phyloP scores from a whole-genome alignment of 2,113 vertebrate genomes.

The Xerus inauris region DNA sequence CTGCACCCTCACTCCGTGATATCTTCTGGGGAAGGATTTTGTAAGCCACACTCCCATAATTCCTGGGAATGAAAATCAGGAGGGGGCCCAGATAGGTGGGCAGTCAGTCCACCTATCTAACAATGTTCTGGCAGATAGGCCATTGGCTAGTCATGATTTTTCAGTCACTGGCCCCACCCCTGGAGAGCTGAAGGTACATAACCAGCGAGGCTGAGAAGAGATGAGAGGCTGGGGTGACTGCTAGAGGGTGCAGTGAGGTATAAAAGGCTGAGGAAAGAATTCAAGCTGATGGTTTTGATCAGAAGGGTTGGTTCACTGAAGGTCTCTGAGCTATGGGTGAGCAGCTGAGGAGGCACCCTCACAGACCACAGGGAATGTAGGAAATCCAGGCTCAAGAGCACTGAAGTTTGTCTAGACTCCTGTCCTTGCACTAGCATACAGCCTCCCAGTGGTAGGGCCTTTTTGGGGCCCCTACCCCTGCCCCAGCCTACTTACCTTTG shows the following conservation, averaged over 20 bases:
- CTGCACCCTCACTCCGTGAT: not conserved
- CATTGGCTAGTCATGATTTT: not conserved
- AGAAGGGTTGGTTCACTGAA: not conserved
- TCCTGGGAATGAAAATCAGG: not conserved
- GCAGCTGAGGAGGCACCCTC: not conserved
- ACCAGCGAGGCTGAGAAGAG: not conserved
- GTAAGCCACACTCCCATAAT: not conserved
- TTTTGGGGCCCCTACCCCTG: rapidly evolving
- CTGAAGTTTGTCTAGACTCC: not conserved
- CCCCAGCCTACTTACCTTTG: constrained; percentile 77
- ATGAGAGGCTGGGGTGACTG: not conserved
- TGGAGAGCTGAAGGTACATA: not conserved
- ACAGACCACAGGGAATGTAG: not conserved
- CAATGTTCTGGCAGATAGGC: not conserved
- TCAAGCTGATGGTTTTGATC: not conserved
- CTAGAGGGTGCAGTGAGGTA: not conserved
- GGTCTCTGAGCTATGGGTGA: not conserved
- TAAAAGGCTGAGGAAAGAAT: not conserved
- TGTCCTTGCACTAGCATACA: not conserved
- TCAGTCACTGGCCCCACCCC: not conserved
- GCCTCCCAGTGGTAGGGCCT: not conserved
- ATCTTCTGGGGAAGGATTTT: not conserved
- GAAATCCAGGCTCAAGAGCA: not conserved
- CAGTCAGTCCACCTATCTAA: not conserved
- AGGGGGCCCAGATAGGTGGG: not conserved